Base-by-base conservation (phyloP, 2,888 invertebrate species). In the Cylloceria caligata region DNA sequence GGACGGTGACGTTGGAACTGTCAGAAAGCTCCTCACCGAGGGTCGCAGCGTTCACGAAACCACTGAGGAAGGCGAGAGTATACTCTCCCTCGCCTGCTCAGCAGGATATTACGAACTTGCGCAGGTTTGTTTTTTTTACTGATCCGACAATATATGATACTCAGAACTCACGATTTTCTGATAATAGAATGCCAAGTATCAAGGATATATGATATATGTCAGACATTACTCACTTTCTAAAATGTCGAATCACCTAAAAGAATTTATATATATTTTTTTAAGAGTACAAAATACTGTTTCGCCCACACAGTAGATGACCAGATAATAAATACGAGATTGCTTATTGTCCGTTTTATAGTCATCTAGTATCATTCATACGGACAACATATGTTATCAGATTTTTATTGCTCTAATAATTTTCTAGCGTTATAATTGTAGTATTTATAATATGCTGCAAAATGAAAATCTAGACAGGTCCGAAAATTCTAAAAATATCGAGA, bases 81-180 rank as follows among this genome's bases (percentile, higher is more conserved):
- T 99, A 84, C 95, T 99, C 84, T 98, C 98, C 74, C 95, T 99
- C 89, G 99, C 99, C 83, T 99, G 99, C 93, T 98, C 98, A 83
- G 98, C 99, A 83, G 99, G 99, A 67, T 99, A 99, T 94, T 99
- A 97, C 94, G 99, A 99, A 94, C 95, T 99, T 87, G 99, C 98
- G 88, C 98, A 99, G 95, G 98, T 97, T 82, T 69, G 83, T 71
- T 55, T 27, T 80, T 36, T 49, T 27, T 68, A 57, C 65, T 47
- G n/a, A 13, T 42, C 45, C 24, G 47, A 79, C 62, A 24, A 39
- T 64, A 34, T 16, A 21, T n/a, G 5, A 30, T 30, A 30, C 5
- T 30, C 30, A 30, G 30, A 30, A 30, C 3, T 30, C 30, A 4
- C n/a, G n/a, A n/a, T n/a, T n/a, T n/a, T n/a, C n/a, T n/a, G n/a